Evolutionary conservation across 2,888 invertebrate species (phyloP), one percentile per base, ranked within the genome.

Genomic region (Girardia tigrina): DNA sequence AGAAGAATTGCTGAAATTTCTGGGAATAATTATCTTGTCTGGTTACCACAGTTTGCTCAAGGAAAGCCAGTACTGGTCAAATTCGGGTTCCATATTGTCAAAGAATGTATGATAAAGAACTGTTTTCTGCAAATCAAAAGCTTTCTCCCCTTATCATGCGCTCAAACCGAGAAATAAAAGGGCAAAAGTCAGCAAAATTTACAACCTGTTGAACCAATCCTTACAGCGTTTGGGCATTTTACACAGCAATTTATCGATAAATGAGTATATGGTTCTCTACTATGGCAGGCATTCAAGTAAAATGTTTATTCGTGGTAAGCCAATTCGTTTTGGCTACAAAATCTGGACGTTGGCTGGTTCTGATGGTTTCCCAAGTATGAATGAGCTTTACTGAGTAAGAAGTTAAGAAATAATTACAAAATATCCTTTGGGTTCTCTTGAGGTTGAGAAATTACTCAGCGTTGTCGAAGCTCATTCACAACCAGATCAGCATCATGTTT

Each of bases 131-230:
- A n/a, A n/a, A n/a, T n/a, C n/a, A n/a, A n/a, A n/a, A n/a, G n/a
- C n/a, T n/a, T n/a, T n/a, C n/a, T n/a, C n/a, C n/a, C n/a, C n/a
- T n/a, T n/a, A n/a, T n/a, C n/a, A n/a, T n/a, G n/a, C n/a, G n/a
- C n/a, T n/a, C n/a, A n/a, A n/a, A n/a, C n/a, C n/a, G n/a, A n/a
- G 73, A 26, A 73, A 73, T 73, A 73, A 73, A 73, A 42, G 29
- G 29, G 73, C 73, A 71, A 73, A 73, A 29, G 56, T 73, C 56
- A 36, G 56, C 28, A 28, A 72, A 28, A 20, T 72, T n/a, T 72
- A 26, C 27, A 29, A 72, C 28, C 20, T 23, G 28, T 28, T 27
- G 12, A 72, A 72, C 28, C 26, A 20, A 23, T 28, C 26, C 29
- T 28, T 72, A 28, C 26, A 20, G 27, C 26, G 29, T 20, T 72